Conservation (phyloP, 2,113 vertebrate species). For the Neogobius melanostomus region DNA sequence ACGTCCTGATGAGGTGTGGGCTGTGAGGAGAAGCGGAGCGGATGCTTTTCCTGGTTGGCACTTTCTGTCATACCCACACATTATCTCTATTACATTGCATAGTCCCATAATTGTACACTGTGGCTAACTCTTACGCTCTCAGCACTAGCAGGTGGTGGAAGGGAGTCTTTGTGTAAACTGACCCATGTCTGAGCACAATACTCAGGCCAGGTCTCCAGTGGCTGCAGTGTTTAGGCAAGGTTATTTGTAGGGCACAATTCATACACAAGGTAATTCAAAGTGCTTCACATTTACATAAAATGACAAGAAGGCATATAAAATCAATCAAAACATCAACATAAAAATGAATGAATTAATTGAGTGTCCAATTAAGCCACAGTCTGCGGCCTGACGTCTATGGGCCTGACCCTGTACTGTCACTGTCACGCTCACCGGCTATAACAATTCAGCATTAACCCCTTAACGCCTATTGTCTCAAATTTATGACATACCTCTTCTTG, state of each 20-base stretch:
- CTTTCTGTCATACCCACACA: slow-evolving; percentile 15
- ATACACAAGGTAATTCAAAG: no score
- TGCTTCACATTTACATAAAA: no score
- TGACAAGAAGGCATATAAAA: no score
- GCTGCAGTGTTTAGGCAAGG: slow-evolving; percentile 33
- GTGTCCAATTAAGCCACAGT: slow-evolving; percentile 25
- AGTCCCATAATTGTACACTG: neutral
- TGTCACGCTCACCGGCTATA: slow-evolving; percentile 1
- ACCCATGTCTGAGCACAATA: slow-evolving; percentile 33
- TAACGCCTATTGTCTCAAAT: no score
- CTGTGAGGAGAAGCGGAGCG: slow-evolving; percentile 55
- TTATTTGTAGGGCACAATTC: no score
- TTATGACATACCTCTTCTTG: no score
- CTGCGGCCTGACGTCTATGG: neutral
- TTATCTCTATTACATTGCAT: neutral
- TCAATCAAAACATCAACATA: no score
- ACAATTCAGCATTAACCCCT: slow-evolving; percentile 34
- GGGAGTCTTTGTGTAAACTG: slow-evolving; percentile 44
- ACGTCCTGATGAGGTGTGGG: slow-evolving; percentile 49
- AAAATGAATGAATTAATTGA: no score
- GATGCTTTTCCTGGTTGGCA: slow-evolving; percentile 58
- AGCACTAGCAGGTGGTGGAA: slow-evolving; percentile 7
- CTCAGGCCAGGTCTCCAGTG: slow-evolving; percentile 42
- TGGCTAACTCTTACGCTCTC: neutral
- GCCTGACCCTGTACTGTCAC: slow-evolving; percentile 48